These are phyloP conservation scores for Ceyx melanurus DNA, from an alignment of 2,113 vertebrate genomes.

Conservation along the genomic window DNA sequence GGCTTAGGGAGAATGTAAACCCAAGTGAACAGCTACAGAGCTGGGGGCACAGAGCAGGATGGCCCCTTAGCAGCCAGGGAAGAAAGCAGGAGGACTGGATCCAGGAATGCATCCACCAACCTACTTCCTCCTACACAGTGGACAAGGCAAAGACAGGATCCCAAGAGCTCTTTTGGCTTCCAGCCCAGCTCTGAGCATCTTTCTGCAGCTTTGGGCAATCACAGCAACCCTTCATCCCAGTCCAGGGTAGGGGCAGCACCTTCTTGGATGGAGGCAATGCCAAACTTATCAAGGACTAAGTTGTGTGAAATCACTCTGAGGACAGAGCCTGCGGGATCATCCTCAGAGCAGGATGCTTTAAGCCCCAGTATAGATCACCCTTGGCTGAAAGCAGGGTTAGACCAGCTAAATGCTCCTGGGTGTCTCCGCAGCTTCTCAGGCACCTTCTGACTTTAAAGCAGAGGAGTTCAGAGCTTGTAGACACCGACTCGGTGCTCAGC, in stretches of 20 bases:
- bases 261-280: not conserved
- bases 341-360: accelerated
- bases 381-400: not conserved
- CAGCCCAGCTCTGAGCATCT: not conserved
- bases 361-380: not conserved
- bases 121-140: accelerated
- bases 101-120: accelerated
- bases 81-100: accelerated
- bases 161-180: accelerated
- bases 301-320: accelerated
- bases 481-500: not conserved
- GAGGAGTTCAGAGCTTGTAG: accelerated
- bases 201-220: not conserved
- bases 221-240: accelerated
- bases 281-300: accelerated
- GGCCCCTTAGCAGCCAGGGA: not conserved
- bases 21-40: not conserved
- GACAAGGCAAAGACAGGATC: not conserved
- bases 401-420: not conserved
- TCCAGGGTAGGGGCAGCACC: not conserved
- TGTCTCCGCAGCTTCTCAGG: not conserved
- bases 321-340: not conserved
- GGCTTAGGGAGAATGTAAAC: not conserved
- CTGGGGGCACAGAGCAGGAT: not conserved
- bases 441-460: not conserved